These are phyloP conservation scores for Mactra quadrangularis DNA, from an alignment of 1,140 invertebrate species.

Conservation along the genomic window DNA sequence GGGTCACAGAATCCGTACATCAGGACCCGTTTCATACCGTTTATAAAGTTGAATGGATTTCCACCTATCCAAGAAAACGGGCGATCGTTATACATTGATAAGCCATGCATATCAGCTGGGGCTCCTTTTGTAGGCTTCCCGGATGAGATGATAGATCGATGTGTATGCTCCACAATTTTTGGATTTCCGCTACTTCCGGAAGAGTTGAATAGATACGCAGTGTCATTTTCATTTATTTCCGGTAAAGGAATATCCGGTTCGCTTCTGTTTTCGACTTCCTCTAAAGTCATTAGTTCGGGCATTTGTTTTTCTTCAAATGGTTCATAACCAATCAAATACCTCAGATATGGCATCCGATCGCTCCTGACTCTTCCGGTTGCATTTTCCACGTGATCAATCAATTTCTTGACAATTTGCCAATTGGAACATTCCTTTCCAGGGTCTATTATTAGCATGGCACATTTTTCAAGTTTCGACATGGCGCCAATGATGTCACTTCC, in stretches of 20 bases:
- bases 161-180: conserved; percentile 13
- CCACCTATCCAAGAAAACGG: conserved; percentile 38
- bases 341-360: neutral
- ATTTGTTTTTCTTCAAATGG: neutral
- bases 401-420: conserved; percentile 17
- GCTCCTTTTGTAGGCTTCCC: neutral
- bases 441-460: conserved; percentile 8
- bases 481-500: conserved; percentile 31
- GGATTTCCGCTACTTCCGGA: conserved; percentile 36
- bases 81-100: neutral
- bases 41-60: conserved; percentile 18
- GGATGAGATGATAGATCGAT: neutral
- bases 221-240: neutral
- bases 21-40: conserved; percentile 7
- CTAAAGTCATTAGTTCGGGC: neutral
- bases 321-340: neutral
- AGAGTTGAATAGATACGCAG: neutral
- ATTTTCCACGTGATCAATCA: conserved; percentile 1
- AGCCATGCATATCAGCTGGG: neutral
- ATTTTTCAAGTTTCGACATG: neutral
- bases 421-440: conserved; percentile 17
- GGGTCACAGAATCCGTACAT: conserved; percentile 8
- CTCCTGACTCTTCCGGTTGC: neutral
- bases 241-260: neutral
- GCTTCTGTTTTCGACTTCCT: neutral